phyloP scores from a whole-genome alignment of 2,888 invertebrate species.

The Spodoptera littoralis region DNA sequence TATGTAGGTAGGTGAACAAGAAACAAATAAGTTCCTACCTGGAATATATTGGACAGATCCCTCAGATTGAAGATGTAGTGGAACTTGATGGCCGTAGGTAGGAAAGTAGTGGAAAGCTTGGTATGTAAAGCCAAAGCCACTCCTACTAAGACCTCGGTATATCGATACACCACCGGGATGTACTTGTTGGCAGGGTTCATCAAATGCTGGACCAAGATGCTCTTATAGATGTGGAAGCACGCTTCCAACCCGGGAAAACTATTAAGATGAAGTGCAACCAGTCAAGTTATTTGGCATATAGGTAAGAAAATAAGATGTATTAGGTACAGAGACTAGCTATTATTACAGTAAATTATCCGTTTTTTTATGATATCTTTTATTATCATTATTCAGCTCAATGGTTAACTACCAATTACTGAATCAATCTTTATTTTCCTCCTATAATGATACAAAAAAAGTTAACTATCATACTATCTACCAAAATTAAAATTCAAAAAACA shows the following conservation, averaged over 20 bases:
- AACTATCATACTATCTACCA: neutral
- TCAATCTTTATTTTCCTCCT: too few relatives aligned
- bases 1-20: too few relatives aligned
- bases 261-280: neutral
- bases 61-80: conserved; percentile 98
- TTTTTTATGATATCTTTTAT: too few relatives aligned
- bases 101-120: conserved; percentile 92
- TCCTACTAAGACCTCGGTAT: conserved; percentile 90
- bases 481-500: neutral
- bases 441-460: too few relatives aligned
- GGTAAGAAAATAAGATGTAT: too few relatives aligned
- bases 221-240: conserved; percentile 94
- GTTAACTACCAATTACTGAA: too few relatives aligned
- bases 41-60: conserved; percentile 97
- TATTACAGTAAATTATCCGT: too few relatives aligned
- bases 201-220: conserved; percentile 94
- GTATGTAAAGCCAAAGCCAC: conserved; percentile 93
- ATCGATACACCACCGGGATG: conserved; percentile 86
- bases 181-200: conserved; percentile 91
- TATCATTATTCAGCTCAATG: too few relatives aligned
- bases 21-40: conserved; percentile 86
- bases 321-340: too few relatives aligned
- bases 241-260: conserved; percentile 96
- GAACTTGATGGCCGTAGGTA: conserved; percentile 98
- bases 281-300: neutral